These are phyloP conservation scores for Chrysochloris asiatica DNA, from an alignment of 2,113 vertebrate species.

Conservation along the genomic window DNA sequence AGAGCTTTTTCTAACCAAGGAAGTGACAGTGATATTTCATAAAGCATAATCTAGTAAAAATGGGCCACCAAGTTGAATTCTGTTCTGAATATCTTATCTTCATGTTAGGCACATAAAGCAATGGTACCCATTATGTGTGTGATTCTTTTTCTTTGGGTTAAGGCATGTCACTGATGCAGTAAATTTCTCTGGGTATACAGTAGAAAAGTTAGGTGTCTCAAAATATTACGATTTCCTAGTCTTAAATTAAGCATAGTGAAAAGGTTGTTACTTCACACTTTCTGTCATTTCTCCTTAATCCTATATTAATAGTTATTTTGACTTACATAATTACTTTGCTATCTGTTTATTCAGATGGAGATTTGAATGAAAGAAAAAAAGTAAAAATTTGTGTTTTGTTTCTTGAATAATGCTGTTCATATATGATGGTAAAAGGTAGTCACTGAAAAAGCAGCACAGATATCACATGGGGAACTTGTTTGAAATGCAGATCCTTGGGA, in stretches of 20 bases:
- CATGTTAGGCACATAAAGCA: not conserved
- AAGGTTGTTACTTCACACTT: not conserved
- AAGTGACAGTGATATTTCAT: not conserved
- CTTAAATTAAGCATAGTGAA: slow-evolving; percentile 4
- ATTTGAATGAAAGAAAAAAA: not conserved
- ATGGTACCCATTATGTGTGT: not conserved
- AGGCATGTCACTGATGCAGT: not conserved
- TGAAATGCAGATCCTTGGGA: slow-evolving; percentile 25
- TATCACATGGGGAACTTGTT: not conserved
- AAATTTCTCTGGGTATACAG: not conserved
- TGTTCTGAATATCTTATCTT: slow-evolving; percentile 29
- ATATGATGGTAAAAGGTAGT: slow-evolving; percentile 18
- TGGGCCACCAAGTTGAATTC: slow-evolving; percentile 2
- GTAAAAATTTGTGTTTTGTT: not conserved
- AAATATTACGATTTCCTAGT: not conserved
- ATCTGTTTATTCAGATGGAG: slow-evolving; percentile 33
- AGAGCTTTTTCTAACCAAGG: not conserved
- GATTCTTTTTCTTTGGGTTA: slow-evolving; percentile 30
- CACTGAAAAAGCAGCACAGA: not conserved
- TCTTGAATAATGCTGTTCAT: not conserved
- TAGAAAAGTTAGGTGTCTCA: not conserved
- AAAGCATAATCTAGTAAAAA: not conserved
- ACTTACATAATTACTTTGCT: slow-evolving; percentile 38
- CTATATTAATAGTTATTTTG: slow-evolving; percentile 52
- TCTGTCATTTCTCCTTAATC: slow-evolving; percentile 13